Evolutionary conservation across 1,140 invertebrate genomes (phyloP), one percentile per base, ranked within the genome.

Genomic region (Adelges cooleyi): DNA sequence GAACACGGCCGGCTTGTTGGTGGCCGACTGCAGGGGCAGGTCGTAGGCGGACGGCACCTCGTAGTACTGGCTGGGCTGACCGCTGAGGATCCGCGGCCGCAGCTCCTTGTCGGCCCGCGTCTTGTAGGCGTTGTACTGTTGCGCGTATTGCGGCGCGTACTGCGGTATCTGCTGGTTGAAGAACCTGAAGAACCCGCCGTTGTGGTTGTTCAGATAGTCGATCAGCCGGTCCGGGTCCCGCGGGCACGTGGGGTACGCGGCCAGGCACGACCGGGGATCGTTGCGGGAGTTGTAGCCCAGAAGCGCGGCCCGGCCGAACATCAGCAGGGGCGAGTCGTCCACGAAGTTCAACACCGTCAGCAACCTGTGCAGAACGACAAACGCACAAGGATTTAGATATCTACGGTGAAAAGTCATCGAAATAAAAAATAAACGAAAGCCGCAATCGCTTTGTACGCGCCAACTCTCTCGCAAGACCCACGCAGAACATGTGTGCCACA

Each of bases 201-300:
- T 88, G 72, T 91, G 82, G 74, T 90, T 91, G 75, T 91, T 90
- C 49, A 90, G 76, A 72, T 90, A 90, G 72, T 86, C 76, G 29
- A 89, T 78, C 10, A 89, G 76, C 70, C 82, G 79, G 66, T 85
- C 80, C 0, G 84, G 76, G 71, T 86, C 83, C 67, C 80, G 81
- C 0, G 89, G 89, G 69, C 89, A 91, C 25, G 79, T 78, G 0
- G 84, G 80, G 68, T 87, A 90, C 3, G 83, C 82, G 48, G 76
- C 75, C 9, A 80, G 77, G 70, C 86, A 89, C 3, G 69, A 66
- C 25, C 77, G 77, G 3, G 83, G 76, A 44, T 84, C 81, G 10
- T 81, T 82, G 69, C 78, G 77, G 5, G 80, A 79, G 2, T 80
- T 81, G 56, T 86, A 81, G 0, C 87, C 87, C 2, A 88, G 76